Evolutionary conservation across 2,888 invertebrate genomes (phyloP).

Genomic region (Ichneumon xanthorius): DNA sequence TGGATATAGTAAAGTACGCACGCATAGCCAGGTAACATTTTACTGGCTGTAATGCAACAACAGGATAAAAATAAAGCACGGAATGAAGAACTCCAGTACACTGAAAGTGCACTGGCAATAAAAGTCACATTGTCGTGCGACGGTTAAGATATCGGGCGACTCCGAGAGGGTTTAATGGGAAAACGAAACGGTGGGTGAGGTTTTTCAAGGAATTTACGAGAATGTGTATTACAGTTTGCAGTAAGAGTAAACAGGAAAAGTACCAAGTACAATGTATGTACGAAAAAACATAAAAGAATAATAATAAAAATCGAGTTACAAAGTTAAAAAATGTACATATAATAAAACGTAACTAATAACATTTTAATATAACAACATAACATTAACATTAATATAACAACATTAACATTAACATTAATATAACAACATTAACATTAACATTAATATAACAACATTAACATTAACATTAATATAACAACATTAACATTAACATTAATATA

Average conservation of each 20-base stretch:
- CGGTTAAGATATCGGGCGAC: constrained; percentile 13
- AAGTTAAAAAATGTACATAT: background rate
- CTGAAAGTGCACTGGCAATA: constrained; percentile 29
- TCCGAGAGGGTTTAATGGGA: background rate
- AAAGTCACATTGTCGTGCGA: constrained; percentile 46
- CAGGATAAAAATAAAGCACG: constrained; percentile 3
- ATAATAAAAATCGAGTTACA: background rate
- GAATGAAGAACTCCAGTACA: background rate
- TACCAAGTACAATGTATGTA: background rate
- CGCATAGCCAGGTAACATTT: background rate
- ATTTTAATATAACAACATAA: too few relatives aligned
- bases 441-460: too few relatives aligned
- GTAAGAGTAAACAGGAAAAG: background rate
- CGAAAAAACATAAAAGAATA: background rate
- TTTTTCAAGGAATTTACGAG: constrained; percentile 19
- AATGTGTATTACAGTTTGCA: constrained; percentile 3
- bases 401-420: too few relatives aligned
- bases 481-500: too few relatives aligned
- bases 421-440: too few relatives aligned
- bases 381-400: too few relatives aligned
- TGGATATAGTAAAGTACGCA: background rate
- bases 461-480: too few relatives aligned
- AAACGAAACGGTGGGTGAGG: background rate
- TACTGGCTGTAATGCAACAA: background rate
- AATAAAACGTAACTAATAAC: background rate